Base-by-base conservation (phyloP, 37 sponge, comb jelly and placozoan species). In the Axinella damicornis region DNA sequence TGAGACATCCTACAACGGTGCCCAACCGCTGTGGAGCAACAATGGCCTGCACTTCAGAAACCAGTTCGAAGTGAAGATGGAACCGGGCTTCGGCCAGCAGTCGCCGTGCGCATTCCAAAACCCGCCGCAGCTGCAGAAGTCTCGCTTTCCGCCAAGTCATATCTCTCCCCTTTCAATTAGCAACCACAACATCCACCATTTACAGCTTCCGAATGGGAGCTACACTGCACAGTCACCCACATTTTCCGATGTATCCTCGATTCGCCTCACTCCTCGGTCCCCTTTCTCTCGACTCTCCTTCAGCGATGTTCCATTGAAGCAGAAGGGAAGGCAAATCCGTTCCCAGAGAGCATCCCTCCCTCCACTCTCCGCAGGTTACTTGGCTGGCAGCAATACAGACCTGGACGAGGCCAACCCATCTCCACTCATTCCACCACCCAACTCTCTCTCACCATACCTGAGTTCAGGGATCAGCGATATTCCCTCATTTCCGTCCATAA, bases 391-490 rank as follows among this genome's bases (percentile, higher is more conserved):
- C 39, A 67, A 75, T 37, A 38, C 41, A 21, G 85, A 84, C 46
- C 57, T 83, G 53, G 92, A 91, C 0, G 87, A 86, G 0, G 60
- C 71, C 31, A 34, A 59, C n/a, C 56, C 76, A 0, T 84, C 73
- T 41, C 81, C 88, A 4, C 73, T 81, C 19, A 74, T 81, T 64
- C 85, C 94, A 2, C 80, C 88, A 16, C 11, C 74, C 21, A 37
- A 86, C 53, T 86, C 91, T 38, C 53, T 72, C 22, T 87, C 92
- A 37, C 88, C 88, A 39, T 92, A 92, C 40, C 78, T 85, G 15
- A 70, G 77, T 57, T 80, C 91, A 20, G 73, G 79, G 2, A 61
- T 78, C 15, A 57, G 70, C 32, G 74, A 70, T 0, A 33, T 56
- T 36, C 69, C 74, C 1, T 73, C 88, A 0, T 66, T 80, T 28